These are phyloP conservation scores for Osmoderma eremita DNA, from an alignment of 2,888 invertebrate species.

Conservation along the genomic window DNA sequence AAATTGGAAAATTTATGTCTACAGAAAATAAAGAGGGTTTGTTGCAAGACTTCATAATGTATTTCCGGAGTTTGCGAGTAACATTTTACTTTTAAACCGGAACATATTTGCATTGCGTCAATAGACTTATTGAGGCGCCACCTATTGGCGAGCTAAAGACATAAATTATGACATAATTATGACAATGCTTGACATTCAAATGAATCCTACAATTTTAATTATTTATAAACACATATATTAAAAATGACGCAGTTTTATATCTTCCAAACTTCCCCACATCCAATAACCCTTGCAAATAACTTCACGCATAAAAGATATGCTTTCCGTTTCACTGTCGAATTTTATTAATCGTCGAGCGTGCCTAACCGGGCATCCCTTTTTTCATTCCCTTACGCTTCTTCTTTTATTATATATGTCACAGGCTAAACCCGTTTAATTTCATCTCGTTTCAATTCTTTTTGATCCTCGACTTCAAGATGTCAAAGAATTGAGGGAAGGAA, in stretches of 20 bases:
- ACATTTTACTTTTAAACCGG: constrained; percentile 47
- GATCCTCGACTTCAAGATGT: constrained; percentile 16
- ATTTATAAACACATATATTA: too few relatives aligned
- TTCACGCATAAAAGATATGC: constrained; percentile 25
- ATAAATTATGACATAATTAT: too few relatives aligned
- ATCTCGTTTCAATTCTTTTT: constrained; percentile 30
- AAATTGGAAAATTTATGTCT: constrained; percentile 64
- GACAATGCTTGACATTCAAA: too few relatives aligned
- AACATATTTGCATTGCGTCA: constrained; percentile 37
- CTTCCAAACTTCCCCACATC: too few relatives aligned
- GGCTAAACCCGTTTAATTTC: constrained; percentile 32
- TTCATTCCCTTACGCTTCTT: constrained; percentile 15
- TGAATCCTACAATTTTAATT: too few relatives aligned
- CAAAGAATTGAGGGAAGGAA: background rate
- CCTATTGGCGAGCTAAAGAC: constrained; percentile 2
- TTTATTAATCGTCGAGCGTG: constrained; percentile 24
- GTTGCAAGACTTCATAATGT: constrained; percentile 53
- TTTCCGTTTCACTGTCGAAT: too few relatives aligned
- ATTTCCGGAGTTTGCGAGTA: constrained; percentile 51
- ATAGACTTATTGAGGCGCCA: background rate
- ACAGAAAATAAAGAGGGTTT: constrained; percentile 60
- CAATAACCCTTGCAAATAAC: too few relatives aligned
- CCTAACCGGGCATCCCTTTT: constrained; percentile 20
- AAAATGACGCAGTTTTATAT: too few relatives aligned
- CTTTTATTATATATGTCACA: constrained; percentile 30